Evolutionary conservation across 2,113 vertebrate species (phyloP), one percentile per base, ranked within the genome.

Genomic region (human (Homo sapiens)): DNA sequence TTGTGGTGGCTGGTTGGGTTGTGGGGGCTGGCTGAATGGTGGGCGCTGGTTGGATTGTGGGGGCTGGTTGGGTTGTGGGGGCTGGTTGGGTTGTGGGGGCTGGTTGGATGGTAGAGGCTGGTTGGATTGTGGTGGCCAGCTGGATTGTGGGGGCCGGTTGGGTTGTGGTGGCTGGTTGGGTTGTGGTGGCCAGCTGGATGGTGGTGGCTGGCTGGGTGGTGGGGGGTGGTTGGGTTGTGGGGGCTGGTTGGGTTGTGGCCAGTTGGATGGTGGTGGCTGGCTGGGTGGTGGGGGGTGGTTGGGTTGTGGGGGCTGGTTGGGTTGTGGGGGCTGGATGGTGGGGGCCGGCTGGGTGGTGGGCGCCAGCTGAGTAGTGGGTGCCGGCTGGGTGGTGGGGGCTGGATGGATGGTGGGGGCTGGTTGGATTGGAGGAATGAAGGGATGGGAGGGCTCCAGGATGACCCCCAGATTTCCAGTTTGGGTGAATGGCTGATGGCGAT

Each of bases 101-200:
- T 0, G 16, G 52, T 0, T 18, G 16, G 50, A 0, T 52, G 0
- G 1, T 52, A 1, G 50, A 1, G 0, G 16, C 50, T 0, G 5
- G 16, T 6, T 52, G 50, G 5, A 0, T 52, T 8, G 5, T 52
- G 16, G 48, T 2, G 13, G 48, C 48, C 0, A 13, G 50, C 0
- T 50, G 50, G 50, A 8, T 45, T 5, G 45, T 45, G 48, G 48
- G 48, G 48, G 48, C 13, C 1, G 0, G 48, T 1, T 50, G 13
- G 13, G 0, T 50, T 0, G 13, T 14, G 50, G 16, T 16, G 5
- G 50, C 13, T 3, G 0, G 48, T 1, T 50, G 13, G 13, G 0
- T 50, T 0, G 13, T 14, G 50, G 16, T 16, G 5, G 50, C 4
- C 0, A 0, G 50, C 4, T 52, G 50, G 50, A 1, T 17, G 1